phyloP scores from a whole-genome alignment of 2,797 vertebrate genomes.

The Mus spretus region DNA sequence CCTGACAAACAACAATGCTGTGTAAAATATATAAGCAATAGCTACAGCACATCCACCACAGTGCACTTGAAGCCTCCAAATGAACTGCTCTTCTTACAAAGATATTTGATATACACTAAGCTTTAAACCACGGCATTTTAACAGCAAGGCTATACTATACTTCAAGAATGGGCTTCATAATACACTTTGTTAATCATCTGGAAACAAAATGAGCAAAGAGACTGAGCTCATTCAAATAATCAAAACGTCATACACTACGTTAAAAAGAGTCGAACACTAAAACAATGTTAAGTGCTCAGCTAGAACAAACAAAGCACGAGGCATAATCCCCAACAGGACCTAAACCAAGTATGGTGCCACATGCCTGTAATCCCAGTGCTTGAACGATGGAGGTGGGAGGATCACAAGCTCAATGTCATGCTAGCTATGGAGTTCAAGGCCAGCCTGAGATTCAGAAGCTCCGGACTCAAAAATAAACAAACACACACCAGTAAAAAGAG shows the following conservation, averaged over 20 bases:
- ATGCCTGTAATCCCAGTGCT: background rate
- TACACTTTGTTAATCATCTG: background rate
- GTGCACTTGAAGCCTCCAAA: background rate
- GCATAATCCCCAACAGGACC: background rate
- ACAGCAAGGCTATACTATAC: background rate
- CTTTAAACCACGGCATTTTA: background rate
- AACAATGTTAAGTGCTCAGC: background rate
- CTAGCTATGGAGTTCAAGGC: background rate
- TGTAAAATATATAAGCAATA: background rate
- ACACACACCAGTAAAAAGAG: background rate
- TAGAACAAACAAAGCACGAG: background rate
- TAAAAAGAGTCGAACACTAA: background rate
- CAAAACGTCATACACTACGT: slow-evolving; percentile 1
- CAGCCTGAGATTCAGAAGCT: background rate
- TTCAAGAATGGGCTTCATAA: slow-evolving; percentile 14
- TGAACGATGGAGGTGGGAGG: background rate
- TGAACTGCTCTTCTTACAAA: background rate
- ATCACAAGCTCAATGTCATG: background rate
- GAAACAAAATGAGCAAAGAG: slow-evolving; percentile 13
- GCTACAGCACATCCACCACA: background rate
- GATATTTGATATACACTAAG: background rate
- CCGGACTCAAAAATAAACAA: background rate
- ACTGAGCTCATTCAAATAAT: background rate
- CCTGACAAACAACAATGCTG: background rate
- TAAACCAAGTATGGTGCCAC: background rate